These are phyloP conservation scores for Corythaixoides concolor DNA, from an alignment of 2,113 vertebrate species.

Conservation along the genomic window DNA sequence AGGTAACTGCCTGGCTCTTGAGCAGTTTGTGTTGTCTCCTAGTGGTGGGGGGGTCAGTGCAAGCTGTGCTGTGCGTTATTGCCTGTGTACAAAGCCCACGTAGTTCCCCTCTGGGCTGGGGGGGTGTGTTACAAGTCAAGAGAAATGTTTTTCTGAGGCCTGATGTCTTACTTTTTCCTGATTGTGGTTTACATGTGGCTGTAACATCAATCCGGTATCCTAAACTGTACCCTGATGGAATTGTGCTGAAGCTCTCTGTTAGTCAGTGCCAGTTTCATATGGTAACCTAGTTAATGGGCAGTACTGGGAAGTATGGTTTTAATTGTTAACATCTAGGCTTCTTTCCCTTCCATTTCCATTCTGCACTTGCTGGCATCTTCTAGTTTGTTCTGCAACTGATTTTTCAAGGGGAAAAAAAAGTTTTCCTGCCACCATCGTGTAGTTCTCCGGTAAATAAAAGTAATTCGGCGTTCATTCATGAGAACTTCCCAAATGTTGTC, in stretches of 20 bases:
- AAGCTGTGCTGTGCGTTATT: neutral
- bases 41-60: neutral
- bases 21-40: too few species aligned
- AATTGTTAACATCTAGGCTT: neutral
- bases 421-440: neutral
- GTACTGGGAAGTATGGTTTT: neutral
- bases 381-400: neutral
- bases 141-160: neutral
- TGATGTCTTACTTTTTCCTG: neutral
- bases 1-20: neutral
- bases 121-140: neutral
- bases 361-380: neutral
- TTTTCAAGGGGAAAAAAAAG: neutral
- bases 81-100: neutral
- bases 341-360: neutral
- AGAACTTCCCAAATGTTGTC: neutral
- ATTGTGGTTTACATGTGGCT: neutral
- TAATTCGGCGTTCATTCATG: neutral
- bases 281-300: neutral
- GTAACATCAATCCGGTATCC: neutral
- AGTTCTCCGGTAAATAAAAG: neutral
- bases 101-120: neutral
- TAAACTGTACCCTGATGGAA: neutral
- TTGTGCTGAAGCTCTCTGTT: neutral
- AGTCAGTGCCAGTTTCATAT: neutral